A percentile compares a stretch with the other conserved stretches of the same genome.
These are phyloP conservation scores for Thymelicus sylvestris DNA, from an alignment of 2,888 invertebrate species.

Conservation along the genomic window DNA sequence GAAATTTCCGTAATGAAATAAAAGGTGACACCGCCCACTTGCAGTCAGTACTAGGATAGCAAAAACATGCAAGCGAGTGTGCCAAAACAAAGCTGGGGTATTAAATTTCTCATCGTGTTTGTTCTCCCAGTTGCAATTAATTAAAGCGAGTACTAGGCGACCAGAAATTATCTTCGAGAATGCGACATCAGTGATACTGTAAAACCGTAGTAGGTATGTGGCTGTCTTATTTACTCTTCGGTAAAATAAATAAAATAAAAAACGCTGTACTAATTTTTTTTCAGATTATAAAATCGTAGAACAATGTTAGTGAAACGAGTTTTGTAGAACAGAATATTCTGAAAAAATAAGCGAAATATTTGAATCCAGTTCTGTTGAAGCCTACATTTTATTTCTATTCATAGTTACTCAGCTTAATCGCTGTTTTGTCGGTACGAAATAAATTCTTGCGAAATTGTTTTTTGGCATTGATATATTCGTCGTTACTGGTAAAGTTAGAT, in stretches of 20 bases:
- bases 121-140: too few species aligned
- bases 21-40: too few species aligned
- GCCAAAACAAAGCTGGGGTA: too few species aligned
- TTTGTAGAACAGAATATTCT: conserved; percentile 13
- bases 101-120: too few species aligned
- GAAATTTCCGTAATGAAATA: too few species aligned
- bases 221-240: too few species aligned
- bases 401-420: conserved; percentile 7
- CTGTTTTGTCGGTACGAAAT: neutral
- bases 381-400: conserved; percentile 14
- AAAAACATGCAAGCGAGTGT: too few species aligned
- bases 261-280: neutral
- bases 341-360: conserved; percentile 27
- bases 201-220: too few species aligned
- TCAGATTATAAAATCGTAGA: conserved; percentile 23
- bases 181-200: too few species aligned
- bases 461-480: neutral
- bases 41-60: too few species aligned
- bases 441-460: conserved; percentile 7
- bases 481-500: neutral
- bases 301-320: conserved; percentile 21
- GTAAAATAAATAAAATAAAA: neutral
- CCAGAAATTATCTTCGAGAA: too few species aligned
- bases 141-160: too few species aligned
- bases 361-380: conserved; percentile 16